phyloP scores from a whole-genome alignment of 2,113 vertebrate species.

The Ophthalmolycus amberensis region DNA sequence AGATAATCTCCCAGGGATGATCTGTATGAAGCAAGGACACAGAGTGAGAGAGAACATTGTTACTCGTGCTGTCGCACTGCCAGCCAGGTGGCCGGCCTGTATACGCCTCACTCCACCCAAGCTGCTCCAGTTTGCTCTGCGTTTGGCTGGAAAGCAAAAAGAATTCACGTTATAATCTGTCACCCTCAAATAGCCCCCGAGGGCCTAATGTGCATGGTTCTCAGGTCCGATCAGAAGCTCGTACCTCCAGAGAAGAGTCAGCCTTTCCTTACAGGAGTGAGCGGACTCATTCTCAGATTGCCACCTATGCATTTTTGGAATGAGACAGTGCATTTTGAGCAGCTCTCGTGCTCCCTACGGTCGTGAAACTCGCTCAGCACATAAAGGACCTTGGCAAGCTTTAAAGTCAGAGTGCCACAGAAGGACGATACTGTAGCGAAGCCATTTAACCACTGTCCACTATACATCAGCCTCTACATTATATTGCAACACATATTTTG shows the following conservation, averaged over 20 bases:
- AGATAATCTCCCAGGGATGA: constrained; percentile 87
- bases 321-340: constrained; percentile 27
- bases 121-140: constrained; percentile 34
- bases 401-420: constrained; percentile 30
- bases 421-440: constrained; percentile 18
- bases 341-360: constrained; percentile 7
- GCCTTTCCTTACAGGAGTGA: constrained; percentile 31
- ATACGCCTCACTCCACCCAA: constrained; percentile 22
- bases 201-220: constrained; percentile 47
- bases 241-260: constrained; percentile 31
- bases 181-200: constrained; percentile 52
- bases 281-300: constrained; percentile 41
- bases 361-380: constrained; percentile 52
- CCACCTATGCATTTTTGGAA: constrained; percentile 50
- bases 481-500: constrained; percentile 21
- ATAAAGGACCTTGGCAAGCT: constrained; percentile 37
- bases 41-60: constrained; percentile 36
- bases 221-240: constrained; percentile 47
- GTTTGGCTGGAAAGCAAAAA: constrained; percentile 43
- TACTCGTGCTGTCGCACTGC: constrained; percentile 48
- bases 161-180: constrained; percentile 55
- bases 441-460: constrained; percentile 30
- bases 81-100: constrained; percentile 33
- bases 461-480: not conserved
- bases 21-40: constrained; percentile 69